Conservation (phyloP, 2,888 invertebrate species). For the Meandrusa payeni region DNA sequence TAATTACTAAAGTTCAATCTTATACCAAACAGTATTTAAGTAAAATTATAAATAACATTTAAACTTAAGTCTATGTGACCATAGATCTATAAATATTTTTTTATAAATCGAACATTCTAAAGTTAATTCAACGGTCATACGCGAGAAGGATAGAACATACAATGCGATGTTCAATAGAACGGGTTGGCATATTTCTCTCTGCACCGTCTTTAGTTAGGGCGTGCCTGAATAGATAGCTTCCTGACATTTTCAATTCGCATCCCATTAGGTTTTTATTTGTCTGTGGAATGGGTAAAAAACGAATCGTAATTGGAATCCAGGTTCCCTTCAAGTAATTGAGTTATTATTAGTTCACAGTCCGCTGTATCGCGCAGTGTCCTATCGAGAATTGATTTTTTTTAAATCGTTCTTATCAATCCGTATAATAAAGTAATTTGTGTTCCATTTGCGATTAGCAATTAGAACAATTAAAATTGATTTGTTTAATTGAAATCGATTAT, state of each 20-base stretch:
- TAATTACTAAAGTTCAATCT: too few species aligned
- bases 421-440: conserved; percentile 18
- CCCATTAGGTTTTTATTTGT: conserved; percentile 46
- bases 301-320: conserved; percentile 42
- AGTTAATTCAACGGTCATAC: conserved; percentile 22
- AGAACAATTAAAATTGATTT: too few species aligned
- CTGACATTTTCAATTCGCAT: conserved; percentile 47
- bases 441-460: conserved; percentile 5
- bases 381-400: conserved; percentile 5
- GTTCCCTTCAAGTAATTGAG: conserved; percentile 37
- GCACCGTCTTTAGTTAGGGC: conserved; percentile 49
- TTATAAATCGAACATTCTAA: conserved; percentile 1
- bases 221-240: conserved; percentile 69
- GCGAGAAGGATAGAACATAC: conserved; percentile 33
- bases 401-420: neutral
- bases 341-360: conserved; percentile 34
- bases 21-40: too few species aligned
- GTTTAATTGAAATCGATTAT: too few species aligned
- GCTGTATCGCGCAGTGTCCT: neutral
- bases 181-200: conserved; percentile 39
- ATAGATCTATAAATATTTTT: conserved; percentile 14
- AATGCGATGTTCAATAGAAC: conserved; percentile 34
- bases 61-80: neutral
- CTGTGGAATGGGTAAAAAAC: conserved; percentile 41
- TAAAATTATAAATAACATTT: too few species aligned